These are phyloP conservation scores for Urophycis tenuis DNA, from an alignment of 2,797 vertebrate species.

Conservation along the genomic window DNA sequence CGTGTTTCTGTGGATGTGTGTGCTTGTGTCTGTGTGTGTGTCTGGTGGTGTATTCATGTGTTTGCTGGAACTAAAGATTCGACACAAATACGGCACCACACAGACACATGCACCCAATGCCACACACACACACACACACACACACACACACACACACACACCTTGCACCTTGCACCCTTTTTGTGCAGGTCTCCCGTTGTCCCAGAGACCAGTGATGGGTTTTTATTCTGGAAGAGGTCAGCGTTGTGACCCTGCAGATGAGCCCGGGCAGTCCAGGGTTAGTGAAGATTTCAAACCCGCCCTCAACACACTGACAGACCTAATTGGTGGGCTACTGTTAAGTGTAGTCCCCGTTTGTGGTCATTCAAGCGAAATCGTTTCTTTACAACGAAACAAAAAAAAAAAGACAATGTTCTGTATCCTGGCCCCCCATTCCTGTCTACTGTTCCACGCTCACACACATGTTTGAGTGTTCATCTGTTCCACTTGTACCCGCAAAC, in stretches of 20 bases:
- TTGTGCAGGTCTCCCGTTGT: constrained; percentile 6
- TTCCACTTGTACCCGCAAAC: neutral
- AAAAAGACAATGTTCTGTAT: neutral
- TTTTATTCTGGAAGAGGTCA: constrained; percentile 43
- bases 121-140: no score
- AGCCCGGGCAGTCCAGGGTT: constrained; percentile 43
- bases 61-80: no score
- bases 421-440: neutral
- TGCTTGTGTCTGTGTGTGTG: neutral
- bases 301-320: constrained; percentile 59
- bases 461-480: neutral
- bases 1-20: constrained; percentile 4
- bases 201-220: constrained; percentile 34
- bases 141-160: no score
- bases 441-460: neutral
- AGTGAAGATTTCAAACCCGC: constrained; percentile 56
- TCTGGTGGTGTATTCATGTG: neutral
- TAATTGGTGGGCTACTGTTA: constrained; percentile 39
- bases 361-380: neutral
- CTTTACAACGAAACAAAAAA: neutral
- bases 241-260: constrained; percentile 46
- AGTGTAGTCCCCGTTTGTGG: neutral
- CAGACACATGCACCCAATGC: neutral
- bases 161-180: neutral
- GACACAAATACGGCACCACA: neutral